These are phyloP conservation scores for Drosophila tripunctata DNA, from an alignment of 2,888 invertebrate genomes.

Conservation along the genomic window DNA sequence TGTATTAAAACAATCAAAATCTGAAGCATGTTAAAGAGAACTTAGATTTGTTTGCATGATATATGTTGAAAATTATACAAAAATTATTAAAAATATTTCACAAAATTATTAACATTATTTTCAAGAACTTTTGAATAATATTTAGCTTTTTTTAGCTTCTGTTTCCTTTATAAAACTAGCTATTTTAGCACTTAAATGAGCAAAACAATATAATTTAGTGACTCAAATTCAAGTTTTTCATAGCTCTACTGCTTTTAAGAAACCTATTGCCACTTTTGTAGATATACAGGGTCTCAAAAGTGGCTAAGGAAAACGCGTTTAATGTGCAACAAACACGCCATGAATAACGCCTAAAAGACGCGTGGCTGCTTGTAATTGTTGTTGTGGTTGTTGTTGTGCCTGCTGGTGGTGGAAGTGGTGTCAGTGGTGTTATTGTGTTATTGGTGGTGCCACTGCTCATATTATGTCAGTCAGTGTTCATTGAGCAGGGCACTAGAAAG, in stretches of 20 bases:
- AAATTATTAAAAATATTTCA: too few species aligned
- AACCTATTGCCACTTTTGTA: background rate
- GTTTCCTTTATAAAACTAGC: too few species aligned
- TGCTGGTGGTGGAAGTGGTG: slow-evolving; percentile 7
- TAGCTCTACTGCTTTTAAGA: background rate
- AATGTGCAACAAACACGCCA: slow-evolving; percentile 72
- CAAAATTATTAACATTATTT: too few species aligned
- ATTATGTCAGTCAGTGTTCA: slow-evolving; percentile 46
- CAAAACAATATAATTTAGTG: too few species aligned
- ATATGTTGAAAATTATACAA: too few species aligned
- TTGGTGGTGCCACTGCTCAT: slow-evolving; percentile 24
- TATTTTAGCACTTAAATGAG: too few species aligned
- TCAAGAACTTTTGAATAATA: too few species aligned
- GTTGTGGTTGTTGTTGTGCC: slow-evolving; percentile 17
- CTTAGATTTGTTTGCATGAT: too few species aligned
- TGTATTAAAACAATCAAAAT: too few species aligned
- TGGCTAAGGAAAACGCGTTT: slow-evolving; percentile 50
- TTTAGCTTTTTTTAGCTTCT: too few species aligned
- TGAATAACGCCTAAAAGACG: slow-evolving; percentile 82
- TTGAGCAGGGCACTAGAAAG: background rate
- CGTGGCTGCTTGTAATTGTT: slow-evolving; percentile 44
- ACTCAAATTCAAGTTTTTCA: too few species aligned
- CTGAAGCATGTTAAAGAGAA: too few species aligned
- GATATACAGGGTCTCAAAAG: slow-evolving; percentile 14
- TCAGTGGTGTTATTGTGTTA: slow-evolving; percentile 9